Evolutionary conservation across 1,140 invertebrate species (phyloP), one percentile per base, ranked within the genome.

Genomic region (Holcopasites calliopsidis): DNA sequence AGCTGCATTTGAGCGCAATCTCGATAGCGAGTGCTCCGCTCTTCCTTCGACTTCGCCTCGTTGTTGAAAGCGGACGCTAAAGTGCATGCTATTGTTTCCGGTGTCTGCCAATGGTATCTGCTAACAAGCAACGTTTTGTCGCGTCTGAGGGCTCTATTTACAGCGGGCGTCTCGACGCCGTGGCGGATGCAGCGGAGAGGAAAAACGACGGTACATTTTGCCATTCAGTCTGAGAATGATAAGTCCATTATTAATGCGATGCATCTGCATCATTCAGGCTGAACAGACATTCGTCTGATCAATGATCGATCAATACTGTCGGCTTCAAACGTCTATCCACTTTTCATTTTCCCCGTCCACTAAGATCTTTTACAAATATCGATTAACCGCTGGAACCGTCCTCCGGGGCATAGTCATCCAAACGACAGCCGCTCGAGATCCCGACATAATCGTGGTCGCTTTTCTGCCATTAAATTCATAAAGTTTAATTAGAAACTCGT

Each of bases 401-500:
- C 23, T 31, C 4, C n/a, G 23, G 11, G 5, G 18, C n/a, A 23
- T 28, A 35, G 44, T 49, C 50, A 65, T 65, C 50, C 49, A 68
- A 68, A 68, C 28, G 11, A 11, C 28, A 38, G 10, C 6, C 42
- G 31, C 23, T 42, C 44, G 42, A 44, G 28, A 31, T 31, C n/a
- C 44, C 28, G 13, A 42, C 40, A 16, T 16, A 2, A 16, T 16
- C 21, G 40, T 23, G 23, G 35, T 2, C 13, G 44, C 40, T 50
- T 70, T 61, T 71, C 31, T 49, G 11, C 42, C 33, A 42, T 65
- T 55, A 74, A 74, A 74, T 74, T 65, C 61, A 57, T 55, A 66
- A 74, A 38, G 71, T 74, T 65, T 74, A 74, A 74, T 74, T 74
- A 66, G 66, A 74, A 74, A 66, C 50, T 74, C 61, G 64, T 74